A percentile compares a stretch with the other conserved stretches of the same genome.
phyloP scores from a whole-genome alignment of 2,113 vertebrate species.

The Festucalex cinctus region DNA sequence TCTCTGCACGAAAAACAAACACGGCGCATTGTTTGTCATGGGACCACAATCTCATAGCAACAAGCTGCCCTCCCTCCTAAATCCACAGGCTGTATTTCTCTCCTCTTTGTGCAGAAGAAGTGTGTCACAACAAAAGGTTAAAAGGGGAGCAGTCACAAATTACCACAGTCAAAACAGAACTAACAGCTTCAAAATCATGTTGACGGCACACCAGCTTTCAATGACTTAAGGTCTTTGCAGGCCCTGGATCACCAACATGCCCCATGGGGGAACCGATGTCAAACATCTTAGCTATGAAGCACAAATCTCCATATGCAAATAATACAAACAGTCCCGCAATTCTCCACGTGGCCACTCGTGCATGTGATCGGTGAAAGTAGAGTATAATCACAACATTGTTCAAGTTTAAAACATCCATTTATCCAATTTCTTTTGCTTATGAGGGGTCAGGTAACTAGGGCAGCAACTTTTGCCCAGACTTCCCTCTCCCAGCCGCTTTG shows the following conservation, averaged over 20 bases:
- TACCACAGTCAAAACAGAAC: constrained; percentile 15
- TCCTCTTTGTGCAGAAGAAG: constrained; percentile 46
- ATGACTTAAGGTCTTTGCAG: neutral
- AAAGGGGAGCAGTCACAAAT: constrained; percentile 54
- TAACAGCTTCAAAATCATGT: neutral
- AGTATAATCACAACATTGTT: too few species aligned
- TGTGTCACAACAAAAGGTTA: constrained; percentile 55
- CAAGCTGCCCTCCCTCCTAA: constrained; percentile 23
- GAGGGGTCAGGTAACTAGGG: too few species aligned
- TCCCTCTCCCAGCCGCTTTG: too few species aligned
- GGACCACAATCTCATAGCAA: constrained; percentile 28
- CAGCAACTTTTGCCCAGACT: too few species aligned
- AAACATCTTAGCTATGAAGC: too few species aligned
- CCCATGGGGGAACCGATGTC: too few species aligned
- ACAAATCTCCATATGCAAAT: too few species aligned
- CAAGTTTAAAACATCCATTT: too few species aligned
- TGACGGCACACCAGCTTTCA: neutral
- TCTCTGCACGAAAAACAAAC: constrained; percentile 13
- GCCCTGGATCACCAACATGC: neutral
- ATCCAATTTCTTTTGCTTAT: too few species aligned
- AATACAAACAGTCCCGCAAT: too few species aligned
- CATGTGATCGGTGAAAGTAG: too few species aligned
- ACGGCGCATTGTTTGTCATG: constrained; percentile 13
- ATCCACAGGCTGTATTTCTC: constrained; percentile 39
- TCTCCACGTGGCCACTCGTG: too few species aligned